Base-by-base conservation (phyloP, 1,140 invertebrate species). In the Drosophila grimshawi region DNA sequence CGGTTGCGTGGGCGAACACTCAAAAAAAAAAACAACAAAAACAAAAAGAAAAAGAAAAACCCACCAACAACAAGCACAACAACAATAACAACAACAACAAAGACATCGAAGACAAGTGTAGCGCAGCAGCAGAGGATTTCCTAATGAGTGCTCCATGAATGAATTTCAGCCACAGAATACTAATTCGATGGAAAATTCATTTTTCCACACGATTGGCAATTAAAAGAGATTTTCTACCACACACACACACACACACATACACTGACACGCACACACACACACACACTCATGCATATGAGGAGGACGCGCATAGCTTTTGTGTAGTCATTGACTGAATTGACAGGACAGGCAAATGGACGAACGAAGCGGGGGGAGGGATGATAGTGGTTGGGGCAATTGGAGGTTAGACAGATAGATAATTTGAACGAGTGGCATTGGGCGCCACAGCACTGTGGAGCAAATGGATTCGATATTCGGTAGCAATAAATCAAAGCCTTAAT, bases 121-220 rank as follows among this genome's bases (percentile, higher is more conserved):
- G 62, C 57, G 76, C 69, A 74, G 72, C 62, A 78, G 78, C 77
- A 81, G 79, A 88, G 82, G 68, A 82, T 88, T 90, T 92, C 86
- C 90, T 92, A 92, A 91, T 92, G 90, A 92, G 90, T 92, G 83
- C 86, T 86, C 91, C 89, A 91, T 91, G 85, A 91, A 91, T 88
- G 83, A 88, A 90, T 85, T 91, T 86, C 86, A 86, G 77, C 86
- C 90, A 91, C 86, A 91, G 90, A 91, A 92, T 92, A 92, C 90
- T 92, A 92, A 92, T 92, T 91, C 86, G 86, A 91, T 92, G 90
- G 90, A 92, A 92, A 92, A 92, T 92, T 91, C 90, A 92, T 91
- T 92, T 91, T 92, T 92, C 90, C 90, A 92, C 90, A 92, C 90
- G 90, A 92, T 92, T 92, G 90, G 82, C 83, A 88, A 92, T 91